Percentiles rank a stretch among this genome's conserved stretches.
Conservation (phyloP, 1,140 invertebrate species). For the Drosophila kurseongensis region DNA sequence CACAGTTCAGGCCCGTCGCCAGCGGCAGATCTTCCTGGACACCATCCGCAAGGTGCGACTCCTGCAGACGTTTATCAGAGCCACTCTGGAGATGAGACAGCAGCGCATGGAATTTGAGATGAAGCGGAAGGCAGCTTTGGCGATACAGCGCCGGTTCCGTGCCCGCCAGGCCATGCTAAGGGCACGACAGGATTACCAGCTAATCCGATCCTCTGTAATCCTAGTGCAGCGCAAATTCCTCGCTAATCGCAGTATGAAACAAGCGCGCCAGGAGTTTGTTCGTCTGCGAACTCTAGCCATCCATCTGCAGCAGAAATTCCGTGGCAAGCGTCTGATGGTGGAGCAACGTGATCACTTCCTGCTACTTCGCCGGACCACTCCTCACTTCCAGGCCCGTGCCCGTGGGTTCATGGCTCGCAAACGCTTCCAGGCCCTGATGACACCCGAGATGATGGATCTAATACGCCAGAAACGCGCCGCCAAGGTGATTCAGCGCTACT, state of each 20-base stretch:
- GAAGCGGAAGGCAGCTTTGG: slow-evolving; percentile 75
- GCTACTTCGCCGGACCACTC: slow-evolving; percentile 44
- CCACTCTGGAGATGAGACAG: slow-evolving; percentile 53
- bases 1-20: slow-evolving; percentile 43
- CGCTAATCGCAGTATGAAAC: slow-evolving; percentile 75
- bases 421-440: slow-evolving; percentile 83
- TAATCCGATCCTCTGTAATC: slow-evolving; percentile 55
- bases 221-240: slow-evolving; percentile 84
- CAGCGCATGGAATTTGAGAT: slow-evolving; percentile 75
- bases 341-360: slow-evolving; percentile 51
- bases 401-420: slow-evolving; percentile 86
- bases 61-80: slow-evolving; percentile 84
- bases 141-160: slow-evolving; percentile 86
- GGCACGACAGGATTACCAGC: slow-evolving; percentile 74
- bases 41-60: slow-evolving; percentile 54
- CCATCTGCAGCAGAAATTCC: slow-evolving; percentile 85
- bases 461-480: slow-evolving; percentile 86
- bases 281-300: slow-evolving; percentile 71
- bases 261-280: slow-evolving; percentile 72
- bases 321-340: slow-evolving; percentile 80
- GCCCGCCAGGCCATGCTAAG: slow-evolving; percentile 70
- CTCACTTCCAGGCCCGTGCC: slow-evolving; percentile 84
- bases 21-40: slow-evolving; percentile 71
- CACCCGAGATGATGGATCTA: slow-evolving; percentile 84
- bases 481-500: slow-evolving; percentile 88